Evolutionary conservation across 2,113 vertebrate species (phyloP).

Genomic region (Rousettus leschenaultii): DNA sequence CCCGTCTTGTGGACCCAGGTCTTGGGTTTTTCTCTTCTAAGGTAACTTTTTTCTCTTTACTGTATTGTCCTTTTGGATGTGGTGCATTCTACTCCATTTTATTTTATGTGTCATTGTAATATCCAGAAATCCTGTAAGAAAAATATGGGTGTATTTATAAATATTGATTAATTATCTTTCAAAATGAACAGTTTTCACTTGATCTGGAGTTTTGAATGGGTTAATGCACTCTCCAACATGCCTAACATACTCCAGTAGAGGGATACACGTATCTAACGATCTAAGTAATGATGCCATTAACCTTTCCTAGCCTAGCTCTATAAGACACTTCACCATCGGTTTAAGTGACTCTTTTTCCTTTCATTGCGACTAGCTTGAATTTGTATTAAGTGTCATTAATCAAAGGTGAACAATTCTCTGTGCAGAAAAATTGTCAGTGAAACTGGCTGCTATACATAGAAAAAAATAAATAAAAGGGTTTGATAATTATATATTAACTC

Average conservation of each 20-base stretch:
- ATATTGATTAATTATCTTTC: neutral
- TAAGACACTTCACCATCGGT: conserved; percentile 59
- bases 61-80: neutral
- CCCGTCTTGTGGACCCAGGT: neutral
- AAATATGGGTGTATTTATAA: neutral
- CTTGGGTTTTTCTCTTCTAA: neutral
- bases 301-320: conserved; percentile 47
- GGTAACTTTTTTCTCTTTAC: neutral
- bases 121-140: neutral
- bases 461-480: conserved; percentile 72
- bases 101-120: neutral
- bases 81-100: neutral
- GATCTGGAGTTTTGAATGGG: neutral
- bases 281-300: conserved; percentile 45
- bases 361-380: conserved; percentile 52
- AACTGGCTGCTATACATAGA: conserved; percentile 43
- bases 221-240: neutral
- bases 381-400: conserved; percentile 74
- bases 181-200: neutral
- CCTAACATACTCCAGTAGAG: neutral
- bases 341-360: conserved; percentile 67
- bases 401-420: conserved; percentile 66
- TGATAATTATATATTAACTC: conserved; percentile 74
- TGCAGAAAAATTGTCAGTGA: conserved; percentile 66
- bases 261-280: neutral